These are phyloP conservation scores for Crax fasciolata DNA, from an alignment of 2,797 vertebrate species.

Conservation along the genomic window DNA sequence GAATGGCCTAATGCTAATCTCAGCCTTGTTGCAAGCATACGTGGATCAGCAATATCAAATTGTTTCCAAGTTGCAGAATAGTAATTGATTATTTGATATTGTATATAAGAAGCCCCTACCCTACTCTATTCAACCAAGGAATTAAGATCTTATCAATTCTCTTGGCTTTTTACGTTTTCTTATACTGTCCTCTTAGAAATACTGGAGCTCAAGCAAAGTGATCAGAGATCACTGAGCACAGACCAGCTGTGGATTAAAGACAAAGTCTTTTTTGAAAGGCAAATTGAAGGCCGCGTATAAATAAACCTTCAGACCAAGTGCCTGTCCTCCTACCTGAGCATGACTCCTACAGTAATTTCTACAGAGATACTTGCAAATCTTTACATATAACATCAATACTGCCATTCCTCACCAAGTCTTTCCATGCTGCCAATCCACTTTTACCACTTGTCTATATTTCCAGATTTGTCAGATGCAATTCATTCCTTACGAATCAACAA, in stretches of 20 bases:
- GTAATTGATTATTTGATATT: neutral
- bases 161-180: neutral
- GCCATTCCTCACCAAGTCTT: conserved; percentile 8
- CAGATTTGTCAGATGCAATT: conserved; percentile 70
- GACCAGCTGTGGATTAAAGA: conserved; percentile 17
- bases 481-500: conserved; percentile 63
- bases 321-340: neutral
- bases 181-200: neutral
- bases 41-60: neutral
- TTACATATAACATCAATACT: neutral
- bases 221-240: neutral
- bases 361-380: conserved; percentile 27
- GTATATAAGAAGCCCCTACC: neutral
- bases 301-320: neutral
- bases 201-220: neutral
- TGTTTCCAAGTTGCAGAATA: neutral
- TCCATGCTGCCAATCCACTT: conserved; percentile 16
- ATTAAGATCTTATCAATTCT: neutral
- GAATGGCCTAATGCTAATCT: neutral
- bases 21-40: neutral
- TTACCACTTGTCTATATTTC: conserved; percentile 44
- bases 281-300: conserved; percentile 3
- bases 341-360: neutral
- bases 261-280: conserved; percentile 39
- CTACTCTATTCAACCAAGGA: neutral